Evolutionary conservation across 2,797 vertebrate species (phyloP).

Genomic region (Heterohyrax brucei): DNA sequence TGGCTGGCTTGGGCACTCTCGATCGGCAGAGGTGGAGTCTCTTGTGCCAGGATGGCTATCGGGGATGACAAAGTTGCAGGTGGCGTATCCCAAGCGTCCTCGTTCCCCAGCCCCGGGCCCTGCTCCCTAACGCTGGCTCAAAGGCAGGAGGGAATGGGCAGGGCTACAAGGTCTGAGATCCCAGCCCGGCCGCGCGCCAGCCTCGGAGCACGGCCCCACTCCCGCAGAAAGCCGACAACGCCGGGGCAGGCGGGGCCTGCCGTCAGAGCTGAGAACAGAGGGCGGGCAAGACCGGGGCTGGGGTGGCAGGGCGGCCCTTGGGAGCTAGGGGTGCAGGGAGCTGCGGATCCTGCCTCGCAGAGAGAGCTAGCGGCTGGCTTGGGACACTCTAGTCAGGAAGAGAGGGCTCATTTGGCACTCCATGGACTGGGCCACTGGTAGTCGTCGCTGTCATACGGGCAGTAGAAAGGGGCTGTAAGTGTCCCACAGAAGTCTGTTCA

Average conservation of each 20-base stretch:
- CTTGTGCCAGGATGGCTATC: background rate
- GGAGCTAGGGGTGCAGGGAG: fast-evolving
- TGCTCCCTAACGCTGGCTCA: background rate
- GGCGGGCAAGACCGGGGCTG: fast-evolving
- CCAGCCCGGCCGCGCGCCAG: background rate
- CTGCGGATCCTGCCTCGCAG: fast-evolving
- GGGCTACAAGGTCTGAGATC: fast-evolving
- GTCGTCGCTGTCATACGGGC: background rate
- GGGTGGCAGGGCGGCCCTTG: too few relatives aligned
- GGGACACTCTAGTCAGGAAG: fast-evolving
- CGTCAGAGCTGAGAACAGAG: background rate
- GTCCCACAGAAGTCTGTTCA: background rate
- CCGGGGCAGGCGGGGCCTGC: background rate
- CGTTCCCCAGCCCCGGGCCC: background rate
- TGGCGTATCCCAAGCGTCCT: fast-evolving
- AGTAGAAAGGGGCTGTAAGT: background rate
- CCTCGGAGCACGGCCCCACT: background rate
- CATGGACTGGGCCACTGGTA: too few relatives aligned
- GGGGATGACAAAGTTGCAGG: background rate
- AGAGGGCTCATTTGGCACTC: background rate
- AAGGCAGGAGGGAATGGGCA: background rate
- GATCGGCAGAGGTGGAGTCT: background rate
- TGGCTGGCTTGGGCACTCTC: fast-evolving
- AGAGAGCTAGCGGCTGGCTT: fast-evolving
- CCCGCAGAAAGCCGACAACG: fast-evolving